These are phyloP conservation scores for Volucella inanis DNA, from an alignment of 2,888 invertebrate species.

Conservation along the genomic window DNA sequence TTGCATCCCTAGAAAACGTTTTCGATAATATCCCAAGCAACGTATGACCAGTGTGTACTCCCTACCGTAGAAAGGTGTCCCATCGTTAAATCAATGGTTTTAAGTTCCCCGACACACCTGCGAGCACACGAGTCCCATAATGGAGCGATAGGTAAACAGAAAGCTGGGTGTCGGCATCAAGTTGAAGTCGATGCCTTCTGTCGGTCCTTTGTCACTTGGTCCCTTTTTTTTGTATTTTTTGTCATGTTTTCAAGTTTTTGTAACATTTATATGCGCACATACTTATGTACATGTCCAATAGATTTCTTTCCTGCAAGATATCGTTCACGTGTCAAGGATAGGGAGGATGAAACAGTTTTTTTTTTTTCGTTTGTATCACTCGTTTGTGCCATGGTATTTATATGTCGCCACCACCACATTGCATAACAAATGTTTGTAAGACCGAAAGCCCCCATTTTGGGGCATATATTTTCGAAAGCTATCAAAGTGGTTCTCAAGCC, in stretches of 20 bases:
- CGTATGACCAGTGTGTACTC: not conserved
- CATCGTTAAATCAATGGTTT: not conserved
- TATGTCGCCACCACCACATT: not conserved
- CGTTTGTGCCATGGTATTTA: constrained; percentile 8
- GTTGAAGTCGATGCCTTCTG: too few species aligned
- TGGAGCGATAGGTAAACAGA: not conserved
- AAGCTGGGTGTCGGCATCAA: too few species aligned
- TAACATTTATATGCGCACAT: constrained; percentile 1
- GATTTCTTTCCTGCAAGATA: not conserved
- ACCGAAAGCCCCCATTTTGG: constrained; percentile 28
- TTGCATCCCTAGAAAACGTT: constrained; percentile 14
- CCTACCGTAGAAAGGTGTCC: too few species aligned
- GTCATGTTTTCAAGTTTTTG: not conserved
- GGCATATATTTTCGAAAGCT: constrained; percentile 8
- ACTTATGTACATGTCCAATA: too few species aligned
- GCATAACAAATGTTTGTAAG: constrained; percentile 10
- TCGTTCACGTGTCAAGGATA: constrained; percentile 1
- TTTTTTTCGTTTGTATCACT: not conserved
- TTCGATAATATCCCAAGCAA: constrained; percentile 43
- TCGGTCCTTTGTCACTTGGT: too few species aligned
- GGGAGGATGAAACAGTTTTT: not conserved
- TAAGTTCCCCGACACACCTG: constrained; percentile 18
- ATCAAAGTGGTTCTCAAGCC: constrained; percentile 16
- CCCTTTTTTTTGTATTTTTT: too few species aligned
- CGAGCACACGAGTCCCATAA: not conserved